Base-by-base conservation (phyloP, 2,797 vertebrate species). In the Otolemur crassicaudatus region DNA sequence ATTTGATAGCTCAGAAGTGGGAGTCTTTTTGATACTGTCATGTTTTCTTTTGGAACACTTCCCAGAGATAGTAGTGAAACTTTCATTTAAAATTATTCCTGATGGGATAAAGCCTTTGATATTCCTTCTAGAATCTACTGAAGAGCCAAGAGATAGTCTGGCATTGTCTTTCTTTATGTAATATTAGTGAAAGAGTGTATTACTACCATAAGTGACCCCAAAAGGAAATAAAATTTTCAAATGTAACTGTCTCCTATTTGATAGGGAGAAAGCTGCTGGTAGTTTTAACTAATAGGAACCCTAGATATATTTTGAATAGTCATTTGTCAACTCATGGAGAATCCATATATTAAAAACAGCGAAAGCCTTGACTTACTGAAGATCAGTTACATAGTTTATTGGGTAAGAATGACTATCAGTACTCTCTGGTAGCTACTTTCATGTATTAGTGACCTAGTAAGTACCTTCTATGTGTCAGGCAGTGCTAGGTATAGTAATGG, bases 281-380 rank as follows among this genome's bases (percentile, higher is more conserved):
- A 93, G 34, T 96, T 94, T 95, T 97, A 49, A 92, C n/a, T 90
- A 70, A 34, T 70, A 34, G 23, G n/a, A 81, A 79, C 25, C 37
- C 17, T 91, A 9, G 14, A 27, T 94, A n/a, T 90, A 46, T 90
- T 96, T 93, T 63, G 0, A 79, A 23, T 91, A 79, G 10, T 92
- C n/a, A 56, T 75, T 25, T 63, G 2, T 81, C 67, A 90, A 1
- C 22, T 95, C 43, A 5, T 58, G 70, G 77, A 90, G 31, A 95
- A 86, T 14, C 20, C 27, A 75, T 29, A 34, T 83, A 34, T 89
- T 84, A 70, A 87, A 84, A 96, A 58, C 2, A 88, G 53, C 27
- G 60, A 81, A 77, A 79, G 46, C 69, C 7, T 80, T 81, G 79
- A 61, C 25, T 72, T 81, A 87, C 29, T 60, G 31, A 91, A 17